Conservation (phyloP, 2,797 vertebrate species). For the Pempheris klunzingeri region DNA sequence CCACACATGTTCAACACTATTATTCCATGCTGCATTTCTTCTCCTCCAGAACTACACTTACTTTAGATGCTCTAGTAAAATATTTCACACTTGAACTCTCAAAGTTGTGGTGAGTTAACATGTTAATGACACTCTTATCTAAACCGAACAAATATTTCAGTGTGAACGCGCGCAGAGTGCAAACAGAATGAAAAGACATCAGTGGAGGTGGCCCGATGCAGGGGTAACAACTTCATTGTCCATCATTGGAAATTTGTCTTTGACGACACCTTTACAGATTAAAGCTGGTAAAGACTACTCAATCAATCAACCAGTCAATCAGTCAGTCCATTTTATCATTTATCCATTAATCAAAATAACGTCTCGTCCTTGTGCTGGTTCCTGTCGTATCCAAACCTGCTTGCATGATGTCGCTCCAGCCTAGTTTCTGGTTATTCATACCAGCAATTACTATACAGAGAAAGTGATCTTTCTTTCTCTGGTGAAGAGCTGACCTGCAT, state of each 20-base stretch:
- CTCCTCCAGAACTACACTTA: conserved; percentile 3
- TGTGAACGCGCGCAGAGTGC: neutral
- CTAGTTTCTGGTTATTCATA: too few species aligned
- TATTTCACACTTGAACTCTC: neutral
- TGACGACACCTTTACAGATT: neutral
- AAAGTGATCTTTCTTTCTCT: too few species aligned
- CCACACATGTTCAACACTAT: conserved; percentile 31
- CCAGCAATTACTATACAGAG: too few species aligned
- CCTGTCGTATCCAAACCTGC: too few species aligned
- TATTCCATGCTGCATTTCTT: neutral
- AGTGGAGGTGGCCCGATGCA: neutral
- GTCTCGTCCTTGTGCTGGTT: too few species aligned
- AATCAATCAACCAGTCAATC: too few species aligned
- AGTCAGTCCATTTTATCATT: too few species aligned
- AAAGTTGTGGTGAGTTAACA: neutral
- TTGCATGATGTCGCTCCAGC: too few species aligned
- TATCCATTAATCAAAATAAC: too few species aligned
- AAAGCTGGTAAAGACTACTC: too few species aligned
- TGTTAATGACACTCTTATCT: neutral
- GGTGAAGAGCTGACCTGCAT: neutral
- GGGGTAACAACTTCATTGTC: neutral
- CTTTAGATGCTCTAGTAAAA: neutral
- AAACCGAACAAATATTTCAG: neutral
- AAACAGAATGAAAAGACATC: neutral
- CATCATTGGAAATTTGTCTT: neutral